Evolutionary conservation across 2,888 invertebrate species (phyloP).

Genomic region (Leptinotarsa haldemani): DNA sequence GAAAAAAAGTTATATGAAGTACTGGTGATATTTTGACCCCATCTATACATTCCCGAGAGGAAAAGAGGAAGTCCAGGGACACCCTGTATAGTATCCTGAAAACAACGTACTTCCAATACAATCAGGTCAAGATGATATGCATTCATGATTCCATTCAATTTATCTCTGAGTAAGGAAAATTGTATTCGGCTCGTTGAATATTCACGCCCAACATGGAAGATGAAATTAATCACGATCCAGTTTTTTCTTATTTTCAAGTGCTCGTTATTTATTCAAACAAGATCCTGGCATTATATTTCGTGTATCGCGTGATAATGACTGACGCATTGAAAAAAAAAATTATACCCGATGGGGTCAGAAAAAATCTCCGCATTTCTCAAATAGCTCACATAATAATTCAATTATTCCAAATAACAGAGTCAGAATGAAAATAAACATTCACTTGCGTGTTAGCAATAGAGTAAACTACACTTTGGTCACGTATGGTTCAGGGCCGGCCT

Average conservation of each 20-base stretch:
- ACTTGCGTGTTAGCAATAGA: constrained; percentile 42
- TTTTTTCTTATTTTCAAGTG: constrained; percentile 19
- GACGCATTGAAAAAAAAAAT: constrained; percentile 28
- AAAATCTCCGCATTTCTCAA: constrained; percentile 41
- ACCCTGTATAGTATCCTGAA: too few species aligned
- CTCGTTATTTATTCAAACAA: constrained; percentile 22
- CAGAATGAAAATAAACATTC: constrained; percentile 43
- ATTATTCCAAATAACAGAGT: constrained; percentile 46
- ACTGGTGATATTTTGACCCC: too few species aligned
- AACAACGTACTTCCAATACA: too few species aligned
- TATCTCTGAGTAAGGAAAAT: too few species aligned
- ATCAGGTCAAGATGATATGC: too few species aligned
- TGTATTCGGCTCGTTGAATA: not conserved
- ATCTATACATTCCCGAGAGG: too few species aligned
- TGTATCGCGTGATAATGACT: constrained; percentile 44
- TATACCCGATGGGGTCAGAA: constrained; percentile 31
- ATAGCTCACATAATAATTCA: constrained; percentile 51
- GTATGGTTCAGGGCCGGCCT: constrained; percentile 25
- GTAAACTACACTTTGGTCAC: constrained; percentile 35
- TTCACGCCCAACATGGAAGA: constrained; percentile 10
- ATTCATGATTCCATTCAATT: too few species aligned
- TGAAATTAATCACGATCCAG: constrained; percentile 21
- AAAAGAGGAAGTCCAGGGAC: too few species aligned
- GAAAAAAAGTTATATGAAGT: too few species aligned
- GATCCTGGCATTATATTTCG: constrained; percentile 22